A percentile compares a stretch with the other conserved stretches of the same genome.
Conservation (phyloP, 1,140 invertebrate species). For the Leptopilina clavipes region DNA sequence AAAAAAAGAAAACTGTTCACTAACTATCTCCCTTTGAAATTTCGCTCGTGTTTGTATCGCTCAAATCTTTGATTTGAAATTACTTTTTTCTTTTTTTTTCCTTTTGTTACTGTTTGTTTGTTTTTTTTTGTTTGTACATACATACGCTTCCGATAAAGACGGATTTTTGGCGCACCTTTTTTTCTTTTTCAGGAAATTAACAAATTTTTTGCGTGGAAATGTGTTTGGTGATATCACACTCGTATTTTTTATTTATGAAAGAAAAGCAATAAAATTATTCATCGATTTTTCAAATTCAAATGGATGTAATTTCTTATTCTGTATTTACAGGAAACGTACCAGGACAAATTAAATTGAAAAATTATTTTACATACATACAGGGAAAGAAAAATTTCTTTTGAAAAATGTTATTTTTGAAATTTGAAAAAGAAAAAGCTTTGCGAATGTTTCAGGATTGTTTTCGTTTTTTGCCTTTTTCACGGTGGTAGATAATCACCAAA, state of each 20-base stretch:
- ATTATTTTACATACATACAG: slow-evolving; percentile 21
- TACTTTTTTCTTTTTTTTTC: slow-evolving; percentile 42
- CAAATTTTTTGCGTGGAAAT: slow-evolving; percentile 56
- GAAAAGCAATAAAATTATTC: no score
- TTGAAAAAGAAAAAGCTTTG: no score
- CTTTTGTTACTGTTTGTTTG: slow-evolving; percentile 41
- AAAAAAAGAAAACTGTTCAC: slow-evolving; percentile 29
- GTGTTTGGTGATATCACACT: slow-evolving; percentile 70
- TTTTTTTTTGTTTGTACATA: slow-evolving; percentile 55
- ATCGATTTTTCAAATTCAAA: no score
- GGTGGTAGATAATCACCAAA: slow-evolving; percentile 65
- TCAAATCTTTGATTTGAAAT: slow-evolving; percentile 43
- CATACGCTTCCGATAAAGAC: slow-evolving; percentile 60
- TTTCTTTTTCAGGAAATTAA: slow-evolving; percentile 65
- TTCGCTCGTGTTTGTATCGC: slow-evolving; percentile 9
- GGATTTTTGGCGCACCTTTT: slow-evolving; percentile 64
- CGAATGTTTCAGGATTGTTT: no score
- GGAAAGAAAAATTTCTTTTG: no score
- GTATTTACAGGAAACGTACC: slow-evolving; percentile 58
- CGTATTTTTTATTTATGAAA: neutral
- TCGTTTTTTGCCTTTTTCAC: neutral
- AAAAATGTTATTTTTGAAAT: neutral
- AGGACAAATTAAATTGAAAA: slow-evolving; percentile 63
- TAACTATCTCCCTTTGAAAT: slow-evolving; percentile 37
- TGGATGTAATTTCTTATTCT: neutral